A percentile compares a stretch with the other conserved stretches of the same genome.
Evolutionary conservation across 2,113 vertebrate species (phyloP).

Genomic region (Dipodomys stephensi): DNA sequence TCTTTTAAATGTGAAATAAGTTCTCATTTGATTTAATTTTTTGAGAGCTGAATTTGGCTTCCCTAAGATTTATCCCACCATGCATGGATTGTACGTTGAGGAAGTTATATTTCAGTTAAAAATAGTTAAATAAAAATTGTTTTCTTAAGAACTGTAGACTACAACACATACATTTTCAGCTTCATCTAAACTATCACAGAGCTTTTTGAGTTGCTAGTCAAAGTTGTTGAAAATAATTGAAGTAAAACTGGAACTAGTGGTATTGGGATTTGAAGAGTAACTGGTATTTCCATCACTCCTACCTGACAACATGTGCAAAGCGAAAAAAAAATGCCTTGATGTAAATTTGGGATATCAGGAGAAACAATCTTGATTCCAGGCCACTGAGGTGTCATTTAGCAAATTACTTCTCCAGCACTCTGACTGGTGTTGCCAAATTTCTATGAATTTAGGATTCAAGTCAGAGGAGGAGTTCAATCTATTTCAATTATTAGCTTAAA

Average conservation of each 20-base stretch:
- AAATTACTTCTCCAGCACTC: slow-evolving; percentile 45
- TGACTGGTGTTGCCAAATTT: slow-evolving; percentile 35
- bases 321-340: slow-evolving; percentile 10
- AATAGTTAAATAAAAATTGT: neutral
- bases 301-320: neutral
- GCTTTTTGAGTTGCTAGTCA: neutral
- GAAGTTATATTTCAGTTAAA: neutral
- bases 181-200: neutral
- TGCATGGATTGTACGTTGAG: neutral
- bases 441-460: slow-evolving; percentile 49
- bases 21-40: slow-evolving; percentile 34
- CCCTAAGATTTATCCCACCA: neutral
- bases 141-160: neutral
- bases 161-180: neutral
- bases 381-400: neutral
- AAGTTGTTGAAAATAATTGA: slow-evolving; percentile 25
- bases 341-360: slow-evolving; percentile 13
- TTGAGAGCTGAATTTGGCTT: slow-evolving; percentile 6
- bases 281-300: slow-evolving; percentile 13
- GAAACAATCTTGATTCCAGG: neutral
- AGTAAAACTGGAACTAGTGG: slow-evolving; percentile 19
- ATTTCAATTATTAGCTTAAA: slow-evolving; percentile 28
- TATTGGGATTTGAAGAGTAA: neutral
- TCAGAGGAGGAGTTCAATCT: slow-evolving; percentile 43
- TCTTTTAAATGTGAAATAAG: slow-evolving; percentile 51